Evolutionary conservation across 2,797 vertebrate genomes (phyloP).

Genomic region (Crypturellus tataupa): DNA sequence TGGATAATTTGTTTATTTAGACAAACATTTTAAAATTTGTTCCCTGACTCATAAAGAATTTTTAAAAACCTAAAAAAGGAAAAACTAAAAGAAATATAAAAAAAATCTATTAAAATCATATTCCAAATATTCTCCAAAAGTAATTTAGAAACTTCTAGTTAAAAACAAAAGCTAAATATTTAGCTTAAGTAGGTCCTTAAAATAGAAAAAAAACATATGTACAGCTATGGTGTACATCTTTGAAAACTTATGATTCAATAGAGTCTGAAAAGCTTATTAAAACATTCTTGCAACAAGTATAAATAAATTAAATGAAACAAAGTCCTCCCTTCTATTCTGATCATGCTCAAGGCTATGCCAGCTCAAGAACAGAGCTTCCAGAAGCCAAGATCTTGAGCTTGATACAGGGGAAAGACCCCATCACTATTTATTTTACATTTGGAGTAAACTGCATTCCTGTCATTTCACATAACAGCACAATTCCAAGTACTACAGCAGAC

Average conservation of each 20-base stretch:
- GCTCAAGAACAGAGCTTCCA: background rate
- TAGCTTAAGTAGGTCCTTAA: background rate
- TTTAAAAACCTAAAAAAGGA: background rate
- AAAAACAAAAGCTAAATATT: background rate
- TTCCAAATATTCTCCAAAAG: background rate
- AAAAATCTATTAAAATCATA: background rate
- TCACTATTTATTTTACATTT: background rate
- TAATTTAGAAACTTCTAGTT: background rate
- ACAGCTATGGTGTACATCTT: background rate
- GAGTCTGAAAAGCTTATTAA: background rate
- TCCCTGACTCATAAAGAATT: background rate
- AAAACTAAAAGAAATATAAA: too few relatives aligned
- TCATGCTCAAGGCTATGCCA: background rate
- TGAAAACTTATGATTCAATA: background rate
- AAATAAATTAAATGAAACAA: background rate
- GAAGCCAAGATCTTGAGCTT: background rate
- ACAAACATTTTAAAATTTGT: background rate
- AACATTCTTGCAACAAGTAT: background rate
- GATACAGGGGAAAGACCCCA: background rate
- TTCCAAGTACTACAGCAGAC: background rate
- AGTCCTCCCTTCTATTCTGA: accelerated
- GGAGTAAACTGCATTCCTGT: background rate
- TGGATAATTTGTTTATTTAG: background rate
- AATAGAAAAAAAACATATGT: background rate
- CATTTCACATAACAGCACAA: background rate